Percentiles rank a stretch among this genome's conserved stretches.
phyloP scores from a whole-genome alignment of 2,797 vertebrate species.

The Peromyscus nudipes region DNA sequence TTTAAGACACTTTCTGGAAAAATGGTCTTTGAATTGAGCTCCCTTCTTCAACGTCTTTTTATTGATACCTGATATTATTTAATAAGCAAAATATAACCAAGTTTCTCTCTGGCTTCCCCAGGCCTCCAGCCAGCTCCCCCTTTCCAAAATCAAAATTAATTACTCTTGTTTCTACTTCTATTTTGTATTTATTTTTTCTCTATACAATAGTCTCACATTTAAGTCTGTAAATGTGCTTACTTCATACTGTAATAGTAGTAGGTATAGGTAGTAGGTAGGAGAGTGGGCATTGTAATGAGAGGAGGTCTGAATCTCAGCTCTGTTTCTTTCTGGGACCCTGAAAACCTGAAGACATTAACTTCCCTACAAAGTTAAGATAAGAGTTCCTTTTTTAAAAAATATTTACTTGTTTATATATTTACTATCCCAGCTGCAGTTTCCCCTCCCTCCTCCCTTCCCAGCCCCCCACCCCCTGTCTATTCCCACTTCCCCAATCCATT shows the following conservation, averaged over 20 bases:
- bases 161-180: neutral
- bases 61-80: neutral
- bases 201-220: neutral
- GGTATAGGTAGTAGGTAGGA: neutral
- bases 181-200: neutral
- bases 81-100: neutral
- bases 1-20: neutral
- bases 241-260: neutral
- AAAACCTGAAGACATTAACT: neutral
- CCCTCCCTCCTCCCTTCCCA: neutral
- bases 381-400: neutral
- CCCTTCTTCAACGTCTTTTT: neutral
- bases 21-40: neutral
- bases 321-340: neutral
- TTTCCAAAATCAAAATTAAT: constrained; percentile 34
- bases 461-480: neutral
- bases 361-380: neutral
- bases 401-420: neutral
- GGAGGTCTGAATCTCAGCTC: neutral
- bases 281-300: neutral
- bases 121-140: neutral
- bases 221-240: neutral
- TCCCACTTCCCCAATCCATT: neutral
- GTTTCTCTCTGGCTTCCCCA: neutral
- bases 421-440: neutral